A percentile compares a stretch with the other conserved stretches of the same genome.
phyloP scores from a whole-genome alignment of 2,797 vertebrate genomes.

The Silurus aristotelis region DNA sequence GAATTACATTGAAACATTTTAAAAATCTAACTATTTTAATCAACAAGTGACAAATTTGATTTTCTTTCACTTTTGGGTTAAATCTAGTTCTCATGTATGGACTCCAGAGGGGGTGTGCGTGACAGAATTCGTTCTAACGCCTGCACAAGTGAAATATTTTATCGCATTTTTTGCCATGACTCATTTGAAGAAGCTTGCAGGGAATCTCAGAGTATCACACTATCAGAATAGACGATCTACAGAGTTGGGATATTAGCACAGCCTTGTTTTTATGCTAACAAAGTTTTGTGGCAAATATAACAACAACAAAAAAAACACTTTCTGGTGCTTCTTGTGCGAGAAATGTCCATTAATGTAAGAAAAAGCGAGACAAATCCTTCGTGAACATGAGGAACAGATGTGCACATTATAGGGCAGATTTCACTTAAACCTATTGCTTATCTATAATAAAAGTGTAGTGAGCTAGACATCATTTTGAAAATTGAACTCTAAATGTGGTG shows the following conservation, averaged over 20 bases:
- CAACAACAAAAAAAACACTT: background rate
- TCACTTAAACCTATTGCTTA: too few species aligned
- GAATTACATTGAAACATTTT: background rate
- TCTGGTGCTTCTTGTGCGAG: background rate
- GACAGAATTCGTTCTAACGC: background rate
- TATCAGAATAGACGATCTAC: too few species aligned
- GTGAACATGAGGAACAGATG: background rate
- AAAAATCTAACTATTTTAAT: background rate
- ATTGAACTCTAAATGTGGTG: background rate
- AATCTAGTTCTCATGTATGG: background rate
- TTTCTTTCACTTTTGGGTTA: background rate
- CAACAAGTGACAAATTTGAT: background rate
- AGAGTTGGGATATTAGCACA: background rate
- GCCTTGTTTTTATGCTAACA: background rate
- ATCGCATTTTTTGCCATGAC: constrained; percentile 2
- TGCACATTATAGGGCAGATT: background rate
- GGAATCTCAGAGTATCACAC: background rate
- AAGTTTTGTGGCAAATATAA: background rate
- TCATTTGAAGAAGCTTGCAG: background rate
- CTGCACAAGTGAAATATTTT: background rate
- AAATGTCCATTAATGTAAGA: background rate
- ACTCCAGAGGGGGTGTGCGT: background rate
- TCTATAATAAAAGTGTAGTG: background rate
- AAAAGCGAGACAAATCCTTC: background rate
- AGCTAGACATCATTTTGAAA: background rate